Conservation (phyloP, 1,140 invertebrate genomes). For the Lysiphlebus fabarum region DNA sequence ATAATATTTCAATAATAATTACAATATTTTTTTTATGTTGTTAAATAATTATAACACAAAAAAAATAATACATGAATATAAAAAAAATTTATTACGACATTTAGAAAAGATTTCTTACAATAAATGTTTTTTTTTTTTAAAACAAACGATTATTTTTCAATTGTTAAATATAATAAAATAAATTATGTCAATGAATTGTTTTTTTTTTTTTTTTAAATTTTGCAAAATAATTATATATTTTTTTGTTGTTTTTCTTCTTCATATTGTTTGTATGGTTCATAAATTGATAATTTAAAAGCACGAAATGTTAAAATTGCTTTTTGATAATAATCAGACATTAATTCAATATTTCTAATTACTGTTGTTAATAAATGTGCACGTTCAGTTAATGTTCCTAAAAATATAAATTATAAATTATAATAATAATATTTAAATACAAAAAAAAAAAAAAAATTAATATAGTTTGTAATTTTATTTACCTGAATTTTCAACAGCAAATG, state of each 20-base stretch:
- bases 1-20: too few relatives aligned
- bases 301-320: conserved; percentile 73
- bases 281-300: conserved; percentile 44
- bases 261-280: conserved; percentile 12
- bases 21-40: too few relatives aligned
- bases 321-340: conserved; percentile 80
- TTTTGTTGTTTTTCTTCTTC: too few relatives aligned
- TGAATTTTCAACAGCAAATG: conserved; percentile 75
- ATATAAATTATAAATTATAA: conserved; percentile 18
- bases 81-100: too few relatives aligned
- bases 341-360: conserved; percentile 89
- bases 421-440: conserved; percentile 7
- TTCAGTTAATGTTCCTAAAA: conserved; percentile 68
- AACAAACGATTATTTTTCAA: too few relatives aligned
- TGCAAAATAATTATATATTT: too few relatives aligned
- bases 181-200: neutral
- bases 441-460: conserved; percentile 20
- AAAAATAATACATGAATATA: too few relatives aligned
- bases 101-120: too few relatives aligned
- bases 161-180: neutral
- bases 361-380: conserved; percentile 81
- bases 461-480: conserved; percentile 59
- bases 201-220: neutral
- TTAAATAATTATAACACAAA: too few relatives aligned
- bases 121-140: too few relatives aligned